phyloP scores from a whole-genome alignment of 2,113 vertebrate species.

The Nipponia nippon region DNA sequence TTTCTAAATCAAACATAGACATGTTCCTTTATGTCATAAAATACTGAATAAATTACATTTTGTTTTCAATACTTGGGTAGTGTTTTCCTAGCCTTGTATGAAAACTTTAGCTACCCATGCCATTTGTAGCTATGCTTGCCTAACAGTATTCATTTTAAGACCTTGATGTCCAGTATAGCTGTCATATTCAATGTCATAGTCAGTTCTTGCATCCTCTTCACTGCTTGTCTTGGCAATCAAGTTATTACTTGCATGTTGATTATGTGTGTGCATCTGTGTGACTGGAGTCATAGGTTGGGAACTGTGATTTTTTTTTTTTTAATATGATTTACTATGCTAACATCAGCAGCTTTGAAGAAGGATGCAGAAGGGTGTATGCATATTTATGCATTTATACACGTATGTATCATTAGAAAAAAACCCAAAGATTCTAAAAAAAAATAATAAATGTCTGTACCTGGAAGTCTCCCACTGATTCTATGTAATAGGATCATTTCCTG shows the following conservation, averaged over 20 bases:
- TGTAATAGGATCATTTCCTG: neutral
- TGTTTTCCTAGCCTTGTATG: neutral
- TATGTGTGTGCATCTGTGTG: neutral
- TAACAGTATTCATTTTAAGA: neutral
- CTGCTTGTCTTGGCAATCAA: neutral
- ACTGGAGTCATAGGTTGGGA: neutral
- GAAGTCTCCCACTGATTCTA: neutral
- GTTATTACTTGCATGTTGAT: neutral
- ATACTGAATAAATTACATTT: neutral
- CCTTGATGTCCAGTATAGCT: neutral
- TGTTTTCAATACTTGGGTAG: neutral
- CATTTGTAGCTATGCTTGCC: neutral
- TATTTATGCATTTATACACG: neutral
- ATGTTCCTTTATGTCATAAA: neutral
- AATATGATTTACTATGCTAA: neutral
- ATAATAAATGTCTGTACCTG: neutral
- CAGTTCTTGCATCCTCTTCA: neutral
- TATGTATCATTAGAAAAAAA: neutral
- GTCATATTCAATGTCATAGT: no score
- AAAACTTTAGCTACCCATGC: neutral
- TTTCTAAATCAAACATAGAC: neutral
- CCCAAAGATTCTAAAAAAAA: neutral
- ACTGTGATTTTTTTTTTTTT: neutral
- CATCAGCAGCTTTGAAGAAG: neutral
- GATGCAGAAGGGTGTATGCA: neutral